Conservation (phyloP, 53 echinoderm and acorn worm genomes). For the Luidia sarsii region DNA sequence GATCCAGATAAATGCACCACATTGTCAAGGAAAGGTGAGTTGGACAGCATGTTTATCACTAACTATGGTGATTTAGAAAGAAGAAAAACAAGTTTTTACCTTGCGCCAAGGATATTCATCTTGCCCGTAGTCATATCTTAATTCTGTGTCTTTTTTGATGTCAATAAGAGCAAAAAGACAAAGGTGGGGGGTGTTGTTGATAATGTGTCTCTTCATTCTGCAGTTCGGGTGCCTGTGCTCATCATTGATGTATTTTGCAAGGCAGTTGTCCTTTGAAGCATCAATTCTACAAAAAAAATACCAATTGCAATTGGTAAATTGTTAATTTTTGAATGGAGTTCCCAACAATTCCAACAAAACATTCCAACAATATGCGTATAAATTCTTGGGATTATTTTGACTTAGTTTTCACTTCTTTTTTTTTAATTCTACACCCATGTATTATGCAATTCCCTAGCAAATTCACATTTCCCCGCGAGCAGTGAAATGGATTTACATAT, state of each 20-base stretch:
- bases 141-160: conserved; percentile 12
- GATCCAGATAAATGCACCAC: not conserved
- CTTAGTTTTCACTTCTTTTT: too few relatives aligned
- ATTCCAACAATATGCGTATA: too few relatives aligned
- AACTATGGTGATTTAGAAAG: not conserved
- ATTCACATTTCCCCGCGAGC: too few relatives aligned
- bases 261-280: not conserved
- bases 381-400: too few relatives aligned
- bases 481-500: too few relatives aligned
- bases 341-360: too few relatives aligned
- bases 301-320: too few relatives aligned
- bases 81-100: not conserved
- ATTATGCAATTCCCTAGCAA: too few relatives aligned
- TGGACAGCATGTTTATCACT: not conserved
- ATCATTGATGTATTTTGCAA: conserved; percentile 32
- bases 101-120: conserved; percentile 30
- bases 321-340: too few relatives aligned
- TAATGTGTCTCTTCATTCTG: conserved; percentile 4
- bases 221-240: conserved; percentile 5
- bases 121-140: conserved; percentile 35
- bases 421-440: too few relatives aligned
- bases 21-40: not conserved
- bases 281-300: conserved; percentile 3
- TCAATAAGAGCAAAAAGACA: conserved; percentile 31
- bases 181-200: not conserved